Evolutionary conservation across 2,888 invertebrate genomes (phyloP), one percentile per base, ranked within the genome.

Genomic region (Drosophila meridiana): DNA sequence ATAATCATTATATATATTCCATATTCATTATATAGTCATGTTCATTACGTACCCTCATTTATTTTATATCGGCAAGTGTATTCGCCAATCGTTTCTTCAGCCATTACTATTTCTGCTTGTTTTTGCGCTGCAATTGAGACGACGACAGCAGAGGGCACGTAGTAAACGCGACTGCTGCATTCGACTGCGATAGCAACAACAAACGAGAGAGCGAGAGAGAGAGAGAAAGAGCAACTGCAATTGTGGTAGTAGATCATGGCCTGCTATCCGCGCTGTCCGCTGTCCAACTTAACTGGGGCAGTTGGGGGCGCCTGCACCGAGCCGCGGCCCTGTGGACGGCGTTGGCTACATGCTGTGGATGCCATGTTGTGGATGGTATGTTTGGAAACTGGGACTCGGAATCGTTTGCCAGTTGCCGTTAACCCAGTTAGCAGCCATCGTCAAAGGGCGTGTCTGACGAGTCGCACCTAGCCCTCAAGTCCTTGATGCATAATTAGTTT

Each of bases 211-310:
- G 47, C 6, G 42, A 57, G 68, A 53, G 56, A 13, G 45, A 38
- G 60, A 52, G 53, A n/a, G 71, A 6, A 38, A 42, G 59, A 58
- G 65, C 26, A 62, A 58, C 43, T 76, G 81, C 75, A 79, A 36
- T 61, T 76, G 81, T 88, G 89, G 82, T 83, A 90, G 90, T 87
- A 87, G 87, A 87, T 88, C 90, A 90, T 79, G 87, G 90, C 89
- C 90, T 83, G 79, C 66, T 60, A 40, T 78, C 71, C 64, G 72
- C 50, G n/a, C 50, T n/a, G 50, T 42, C 42, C 13, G 40, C 26
- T 52, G 52, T 36, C 52, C 52, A 11, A 20, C 13, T 13, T 64
- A 89, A 81, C 82, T 90, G 72, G 90, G 84, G 73, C 89, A 88
- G 72, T 68, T 81, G 65, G 74, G 78, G 75, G 76, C 90, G 73